Evolutionary conservation across 2,797 vertebrate species (phyloP).

Genomic region (Brotula barbata): DNA sequence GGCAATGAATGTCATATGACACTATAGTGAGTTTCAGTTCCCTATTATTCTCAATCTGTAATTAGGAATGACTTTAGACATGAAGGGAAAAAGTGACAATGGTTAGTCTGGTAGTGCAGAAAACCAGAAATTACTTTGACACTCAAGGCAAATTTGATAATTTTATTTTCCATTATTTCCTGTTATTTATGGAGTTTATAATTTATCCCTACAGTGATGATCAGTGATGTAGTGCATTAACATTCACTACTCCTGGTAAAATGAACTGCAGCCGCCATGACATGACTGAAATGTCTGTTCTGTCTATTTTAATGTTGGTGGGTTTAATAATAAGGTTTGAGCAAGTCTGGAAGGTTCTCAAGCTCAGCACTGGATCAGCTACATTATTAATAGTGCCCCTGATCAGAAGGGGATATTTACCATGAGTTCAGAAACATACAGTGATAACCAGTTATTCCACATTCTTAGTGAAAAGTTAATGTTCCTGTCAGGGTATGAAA

Average conservation of each 20-base stretch:
- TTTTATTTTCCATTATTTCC: background rate
- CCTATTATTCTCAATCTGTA: no score
- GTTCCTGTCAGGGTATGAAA: background rate
- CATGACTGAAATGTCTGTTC: background rate
- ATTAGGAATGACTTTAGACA: no score
- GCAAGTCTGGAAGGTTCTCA: background rate
- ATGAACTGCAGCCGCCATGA: background rate
- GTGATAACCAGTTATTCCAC: no score
- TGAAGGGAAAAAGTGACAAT: no score
- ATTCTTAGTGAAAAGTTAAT: background rate
- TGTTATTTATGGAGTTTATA: background rate
- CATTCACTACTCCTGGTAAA: background rate
- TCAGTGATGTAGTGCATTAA: background rate
- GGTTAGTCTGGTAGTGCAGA: no score
- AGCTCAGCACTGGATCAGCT: background rate
- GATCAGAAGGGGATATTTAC: no score
- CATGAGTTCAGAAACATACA: no score
- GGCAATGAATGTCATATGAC: background rate
- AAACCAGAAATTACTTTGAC: no score
- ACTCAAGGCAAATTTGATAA: no score
- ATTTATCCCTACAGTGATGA: background rate
- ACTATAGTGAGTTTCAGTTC: slow-evolving; percentile 1
- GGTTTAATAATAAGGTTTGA: background rate
- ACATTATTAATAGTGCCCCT: no score
- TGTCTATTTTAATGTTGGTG: background rate